phyloP scores from a whole-genome alignment of 2,113 vertebrate species.

The Smithornis capensis region DNA sequence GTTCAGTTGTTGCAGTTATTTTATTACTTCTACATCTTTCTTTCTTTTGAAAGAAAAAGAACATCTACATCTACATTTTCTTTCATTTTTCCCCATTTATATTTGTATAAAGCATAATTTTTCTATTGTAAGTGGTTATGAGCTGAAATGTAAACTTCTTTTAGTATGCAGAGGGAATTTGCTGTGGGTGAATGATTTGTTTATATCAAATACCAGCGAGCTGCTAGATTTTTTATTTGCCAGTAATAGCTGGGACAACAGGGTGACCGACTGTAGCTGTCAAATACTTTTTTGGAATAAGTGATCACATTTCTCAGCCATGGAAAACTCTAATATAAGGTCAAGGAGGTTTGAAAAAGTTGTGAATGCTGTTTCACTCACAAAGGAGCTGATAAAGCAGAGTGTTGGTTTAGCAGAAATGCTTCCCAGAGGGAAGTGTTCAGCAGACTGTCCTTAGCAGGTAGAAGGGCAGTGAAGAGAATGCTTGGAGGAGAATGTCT shows the following conservation, averaged over 20 bases:
- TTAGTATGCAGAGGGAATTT: neutral
- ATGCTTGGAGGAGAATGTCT: neutral
- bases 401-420: conserved; percentile 29
- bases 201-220: neutral
- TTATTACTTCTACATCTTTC: neutral
- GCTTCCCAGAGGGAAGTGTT: conserved; percentile 47
- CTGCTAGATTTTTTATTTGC: neutral
- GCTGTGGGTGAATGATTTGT: neutral
- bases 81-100: neutral
- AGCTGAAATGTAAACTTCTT: neutral
- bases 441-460: conserved; percentile 42
- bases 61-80: too few species aligned
- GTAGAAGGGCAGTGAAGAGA: neutral
- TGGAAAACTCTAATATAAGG: conserved; percentile 1
- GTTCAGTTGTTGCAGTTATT: neutral
- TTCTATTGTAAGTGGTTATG: neutral
- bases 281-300: conserved; percentile 12
- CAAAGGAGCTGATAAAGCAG: conserved; percentile 56
- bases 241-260: neutral
- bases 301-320: neutral
- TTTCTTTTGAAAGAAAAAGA: neutral
- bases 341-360: conserved; percentile 1
- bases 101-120: neutral
- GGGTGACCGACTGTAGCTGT: neutral
- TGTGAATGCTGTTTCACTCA: conserved; percentile 7